These are phyloP conservation scores for Phalacrocorax pelagicus DNA, from an alignment of 2,113 vertebrate species.

Conservation along the genomic window DNA sequence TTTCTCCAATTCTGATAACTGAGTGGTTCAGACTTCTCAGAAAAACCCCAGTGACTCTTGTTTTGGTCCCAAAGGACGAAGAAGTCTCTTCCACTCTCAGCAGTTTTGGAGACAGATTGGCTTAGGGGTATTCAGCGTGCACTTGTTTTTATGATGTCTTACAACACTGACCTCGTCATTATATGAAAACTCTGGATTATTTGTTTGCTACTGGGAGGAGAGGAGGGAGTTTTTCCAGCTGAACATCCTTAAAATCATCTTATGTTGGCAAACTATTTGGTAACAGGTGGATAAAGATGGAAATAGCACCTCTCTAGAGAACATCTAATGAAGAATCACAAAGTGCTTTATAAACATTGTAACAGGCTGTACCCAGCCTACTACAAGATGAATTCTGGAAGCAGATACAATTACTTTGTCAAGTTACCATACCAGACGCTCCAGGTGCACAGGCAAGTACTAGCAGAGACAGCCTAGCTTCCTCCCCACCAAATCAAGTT, in stretches of 20 bases:
- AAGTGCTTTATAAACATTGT: background rate
- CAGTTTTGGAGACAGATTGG: background rate
- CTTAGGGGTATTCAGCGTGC: background rate
- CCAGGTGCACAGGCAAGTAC: background rate
- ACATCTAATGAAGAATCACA: background rate
- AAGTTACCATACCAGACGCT: background rate
- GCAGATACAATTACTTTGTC: background rate
- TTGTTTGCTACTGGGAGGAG: background rate
- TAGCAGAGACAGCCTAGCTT: background rate
- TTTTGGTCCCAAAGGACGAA: background rate
- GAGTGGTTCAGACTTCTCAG: background rate
- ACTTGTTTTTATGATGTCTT: background rate
- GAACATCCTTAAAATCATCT: background rate
- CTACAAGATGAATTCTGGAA: background rate
- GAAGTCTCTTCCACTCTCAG: background rate
- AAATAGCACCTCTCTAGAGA: background rate
- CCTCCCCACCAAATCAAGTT: background rate
- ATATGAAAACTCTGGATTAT: background rate
- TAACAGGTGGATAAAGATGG: background rate
- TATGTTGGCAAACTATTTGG: background rate
- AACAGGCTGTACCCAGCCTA: background rate
- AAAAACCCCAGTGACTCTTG: background rate
- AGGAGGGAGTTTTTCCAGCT: background rate
- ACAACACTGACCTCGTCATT: background rate
- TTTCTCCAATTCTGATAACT: background rate